These are phyloP conservation scores for Drosophila helvetica DNA, from an alignment of 2,888 invertebrate species.

Conservation along the genomic window DNA sequence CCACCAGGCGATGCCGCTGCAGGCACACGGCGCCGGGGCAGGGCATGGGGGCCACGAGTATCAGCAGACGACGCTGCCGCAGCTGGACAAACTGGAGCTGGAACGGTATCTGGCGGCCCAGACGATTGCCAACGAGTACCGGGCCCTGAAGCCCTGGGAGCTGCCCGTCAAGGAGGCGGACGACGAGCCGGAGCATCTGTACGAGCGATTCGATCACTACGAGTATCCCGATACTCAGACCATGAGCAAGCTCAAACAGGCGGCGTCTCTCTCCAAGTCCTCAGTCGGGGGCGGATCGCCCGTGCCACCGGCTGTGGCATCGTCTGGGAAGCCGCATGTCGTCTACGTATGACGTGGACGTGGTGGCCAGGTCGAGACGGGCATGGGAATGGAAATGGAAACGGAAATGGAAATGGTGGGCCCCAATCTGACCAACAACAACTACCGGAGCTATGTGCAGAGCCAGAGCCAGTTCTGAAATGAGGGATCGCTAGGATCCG, in stretches of 20 bases:
- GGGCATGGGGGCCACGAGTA: constrained; percentile 56
- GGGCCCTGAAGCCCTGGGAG: constrained; percentile 84
- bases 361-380: constrained; percentile 62
- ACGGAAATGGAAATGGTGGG: constrained; percentile 69
- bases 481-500: constrained; percentile 4
- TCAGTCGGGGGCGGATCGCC: constrained; percentile 18
- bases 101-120: constrained; percentile 84
- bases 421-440: constrained; percentile 69
- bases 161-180: constrained; percentile 82
- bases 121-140: constrained; percentile 83
- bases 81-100: constrained; percentile 83
- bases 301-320: constrained; percentile 23
- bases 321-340: constrained; percentile 74
- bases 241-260: constrained; percentile 80
- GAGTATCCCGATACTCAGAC: constrained; percentile 84
- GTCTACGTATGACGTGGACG: constrained; percentile 85
- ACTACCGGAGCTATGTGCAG: constrained; percentile 71
- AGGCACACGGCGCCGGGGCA: constrained; percentile 47
- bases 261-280: constrained; percentile 42
- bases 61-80: constrained; percentile 78
- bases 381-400: constrained; percentile 60
- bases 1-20: constrained; percentile 76
- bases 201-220: constrained; percentile 84
- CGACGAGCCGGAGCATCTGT: constrained; percentile 83
- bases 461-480: constrained; percentile 58